Evolutionary conservation across 2,113 vertebrate genomes (phyloP).

Genomic region (Sclerurus mexicanus): DNA sequence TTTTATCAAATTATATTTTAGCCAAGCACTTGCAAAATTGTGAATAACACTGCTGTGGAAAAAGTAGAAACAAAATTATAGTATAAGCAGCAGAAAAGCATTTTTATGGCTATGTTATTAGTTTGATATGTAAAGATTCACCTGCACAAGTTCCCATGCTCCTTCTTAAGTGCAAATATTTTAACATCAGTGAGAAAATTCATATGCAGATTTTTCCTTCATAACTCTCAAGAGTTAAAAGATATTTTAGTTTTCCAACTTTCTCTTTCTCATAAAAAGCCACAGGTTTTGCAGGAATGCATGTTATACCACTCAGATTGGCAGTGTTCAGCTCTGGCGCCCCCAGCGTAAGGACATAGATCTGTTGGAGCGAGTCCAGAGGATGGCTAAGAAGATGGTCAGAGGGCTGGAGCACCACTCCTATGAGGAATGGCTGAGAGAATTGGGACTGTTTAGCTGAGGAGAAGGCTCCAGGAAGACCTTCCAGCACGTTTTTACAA

Average conservation of each 20-base stretch:
- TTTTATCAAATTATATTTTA: slow-evolving; percentile 67
- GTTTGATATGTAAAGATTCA: slow-evolving; percentile 42
- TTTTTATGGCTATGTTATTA: slow-evolving; percentile 7
- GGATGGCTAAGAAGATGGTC: fast-evolving
- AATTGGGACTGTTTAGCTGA: neutral
- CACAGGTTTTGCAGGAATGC: neutral
- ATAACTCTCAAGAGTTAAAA: neutral
- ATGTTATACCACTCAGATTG: neutral
- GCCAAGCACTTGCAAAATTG: slow-evolving; percentile 25
- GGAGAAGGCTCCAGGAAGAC: neutral
- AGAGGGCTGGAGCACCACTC: neutral
- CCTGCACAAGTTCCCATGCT: neutral
- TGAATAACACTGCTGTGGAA: neutral
- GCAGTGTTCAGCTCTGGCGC: neutral
- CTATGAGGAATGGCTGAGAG: neutral
- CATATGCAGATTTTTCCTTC: neutral
- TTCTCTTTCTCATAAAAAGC: neutral
- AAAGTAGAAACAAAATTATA: slow-evolving; percentile 41
- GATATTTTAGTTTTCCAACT: neutral
- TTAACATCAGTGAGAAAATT: neutral
- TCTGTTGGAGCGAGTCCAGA: neutral
- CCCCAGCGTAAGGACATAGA: neutral
- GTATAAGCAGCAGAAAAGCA: slow-evolving; percentile 14
- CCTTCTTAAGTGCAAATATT: neutral
- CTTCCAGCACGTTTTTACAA: neutral